Base-by-base conservation (phyloP, 2,797 vertebrate genomes). In the Chelon labrosus region DNA sequence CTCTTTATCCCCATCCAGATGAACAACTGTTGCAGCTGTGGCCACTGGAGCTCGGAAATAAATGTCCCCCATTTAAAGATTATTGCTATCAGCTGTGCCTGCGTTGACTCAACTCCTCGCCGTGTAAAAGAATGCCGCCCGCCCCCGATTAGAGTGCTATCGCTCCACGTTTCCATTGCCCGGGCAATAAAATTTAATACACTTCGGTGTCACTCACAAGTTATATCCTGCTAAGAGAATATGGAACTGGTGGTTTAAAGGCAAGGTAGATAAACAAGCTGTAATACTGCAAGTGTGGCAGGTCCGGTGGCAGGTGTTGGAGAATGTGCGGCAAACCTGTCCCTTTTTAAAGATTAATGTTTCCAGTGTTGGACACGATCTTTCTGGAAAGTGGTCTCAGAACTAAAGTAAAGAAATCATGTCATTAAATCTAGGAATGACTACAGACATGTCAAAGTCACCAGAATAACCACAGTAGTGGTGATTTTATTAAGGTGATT, bases 101-200 rank as follows among this genome's bases (percentile, higher is more conserved):
- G 82, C 64, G 54, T 64, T 73, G 85, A 85, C 75, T 76, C 66
- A 81, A 75, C 74, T 70, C 39, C 68, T 65, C 47, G 17, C 70
- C 67, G 69, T 79, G 83, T 85, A 70, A 88, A 85, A 88, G 73
- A 85, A 88, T 64, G 75, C 73, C 80, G 82, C 71, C 80, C 79
- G 77, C 88, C 54, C 79, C 77, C 55, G 89, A 93, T 93, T 91
- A 91, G 64, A 84, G 79, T 25, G 68, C 64, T 90, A 90, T 91
- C 84, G 3, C 83, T 46, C 50, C 27, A 51, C 14, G 14, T 83
- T 87, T 69, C 74, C 74, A 87, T 73, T 85, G 84, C 81, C 22
- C 37, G 63, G 52, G 82, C 75, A 88, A 90, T 89, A 85, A 88
- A 85, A 88, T 84, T 73, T 84, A 88, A 92, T 91, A 82, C 60